phyloP scores from a whole-genome alignment of 1,140 invertebrate genomes.

The Papilio polytes region DNA sequence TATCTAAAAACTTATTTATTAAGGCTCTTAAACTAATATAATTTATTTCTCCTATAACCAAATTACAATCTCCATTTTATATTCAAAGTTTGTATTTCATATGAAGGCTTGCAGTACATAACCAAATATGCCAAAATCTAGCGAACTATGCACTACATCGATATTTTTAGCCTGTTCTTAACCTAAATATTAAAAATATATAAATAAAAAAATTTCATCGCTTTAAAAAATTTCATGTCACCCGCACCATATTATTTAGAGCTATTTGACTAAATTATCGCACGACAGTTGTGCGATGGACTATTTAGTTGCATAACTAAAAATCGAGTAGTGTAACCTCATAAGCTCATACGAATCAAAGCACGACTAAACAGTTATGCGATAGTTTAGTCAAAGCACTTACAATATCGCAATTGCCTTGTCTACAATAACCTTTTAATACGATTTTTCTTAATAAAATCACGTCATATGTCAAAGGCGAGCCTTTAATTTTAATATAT shows the following conservation, averaged over 20 bases:
- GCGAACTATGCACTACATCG: constrained; percentile 5
- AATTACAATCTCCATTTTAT: background rate
- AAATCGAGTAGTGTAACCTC: no score
- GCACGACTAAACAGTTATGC: no score
- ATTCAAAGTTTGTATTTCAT: constrained; percentile 1
- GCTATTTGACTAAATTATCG: no score
- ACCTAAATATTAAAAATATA: constrained; percentile 7
- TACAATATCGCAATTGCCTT: no score
- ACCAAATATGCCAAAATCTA: constrained; percentile 7
- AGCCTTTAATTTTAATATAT: background rate
- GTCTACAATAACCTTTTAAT: no score
- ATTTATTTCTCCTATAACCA: background rate
- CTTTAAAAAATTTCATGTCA: background rate
- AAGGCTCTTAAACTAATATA: constrained; percentile 9
- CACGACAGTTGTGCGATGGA: no score
- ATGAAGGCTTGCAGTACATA: background rate
- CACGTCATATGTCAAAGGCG: background rate
- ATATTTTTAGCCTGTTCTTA: background rate
- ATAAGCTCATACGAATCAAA: no score
- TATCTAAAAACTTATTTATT: constrained; percentile 18
- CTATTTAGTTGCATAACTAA: no score
- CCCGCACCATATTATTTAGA: background rate
- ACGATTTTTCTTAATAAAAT: background rate
- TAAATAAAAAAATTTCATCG: background rate
- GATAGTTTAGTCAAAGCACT: no score